Evolutionary conservation across 2,888 invertebrate species (phyloP), one percentile per base, ranked within the genome.

Genomic region (Torymus tubicola): DNA sequence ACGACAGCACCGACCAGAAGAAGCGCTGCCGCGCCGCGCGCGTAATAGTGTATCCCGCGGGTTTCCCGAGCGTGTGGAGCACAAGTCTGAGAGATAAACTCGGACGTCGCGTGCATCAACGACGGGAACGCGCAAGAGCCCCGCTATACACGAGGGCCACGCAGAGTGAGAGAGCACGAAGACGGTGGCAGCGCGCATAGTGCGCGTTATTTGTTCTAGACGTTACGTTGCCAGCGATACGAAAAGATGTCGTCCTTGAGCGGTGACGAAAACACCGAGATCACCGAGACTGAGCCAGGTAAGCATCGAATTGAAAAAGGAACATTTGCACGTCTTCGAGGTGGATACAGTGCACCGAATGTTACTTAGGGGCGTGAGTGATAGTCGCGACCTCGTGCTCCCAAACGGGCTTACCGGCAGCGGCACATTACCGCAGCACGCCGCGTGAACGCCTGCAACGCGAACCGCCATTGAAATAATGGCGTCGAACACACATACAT

Each of bases 201-300:
- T 61, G 11, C 21, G 55, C 18, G 55, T 70, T 42, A 31, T 31
- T 31, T 5, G 50, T 69, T 70, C 24, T 61, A 42, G 18, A 72
- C 73, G 75, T 70, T 65, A 72, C 73, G 75, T 70, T 65, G 70
- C 65, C 21, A 80, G 55, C 65, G 53, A 73, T n/a, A 64, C 64
- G 21, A 80, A 79, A 86, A 84, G 72, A 89, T 90, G 90, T 89
- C 90, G 85, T 89, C 90, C 80, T 85, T 87, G 81, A 90, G 90
- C 85, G 90, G 89, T 85, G 90, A 90, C 81, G 90, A 90, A 76
- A 69, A 53, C 65, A 87, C 78, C 83, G 89, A 90, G 81, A 83
- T 88, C 57, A 79, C 84, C 61, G 85, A 87, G 81, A 85, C 83
- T 58, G 89, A 89, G 65, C 87, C 88, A 85, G 90, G 90, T 90